Evolutionary conservation across 2,797 vertebrate genomes (phyloP), one percentile per base, ranked within the genome.

Genomic region (Sciurus carolinensis): DNA sequence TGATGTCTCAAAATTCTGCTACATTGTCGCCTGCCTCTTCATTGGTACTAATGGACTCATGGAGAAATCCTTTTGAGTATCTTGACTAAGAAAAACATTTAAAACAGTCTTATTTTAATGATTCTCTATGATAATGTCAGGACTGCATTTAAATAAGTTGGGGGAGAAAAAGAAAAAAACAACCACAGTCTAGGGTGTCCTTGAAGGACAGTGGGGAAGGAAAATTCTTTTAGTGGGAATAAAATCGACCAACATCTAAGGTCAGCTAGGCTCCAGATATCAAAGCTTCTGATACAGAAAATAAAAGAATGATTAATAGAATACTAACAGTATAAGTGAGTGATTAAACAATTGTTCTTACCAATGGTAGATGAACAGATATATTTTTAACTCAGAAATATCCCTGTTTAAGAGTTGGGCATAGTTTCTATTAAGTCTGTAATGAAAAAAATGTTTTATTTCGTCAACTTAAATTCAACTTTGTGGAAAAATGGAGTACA

Each of bases 401-500:
- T 57, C 28, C 64, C 3, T 84, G 12, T 75, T 91, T 67, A 81
- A 94, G 47, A 96, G 89, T 89, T 84, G 92, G 26, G 11, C 30
- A 59, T n/a, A 67, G 20, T 79, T 95, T 59, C n/a, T 95, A 33
- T 64, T 82, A 90, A 80, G 75, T 80, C 28, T 57, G 14, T 89
- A 57, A 62, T 66, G 6, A 59, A 62, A 81, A 50, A 47, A 76
- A 59, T 47, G 71, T 52, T 87, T 95, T 81, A 67, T 64, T 73
- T 44, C 39, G 7, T 36, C 75, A 88, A 33, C 42, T 15, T 80
- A 86, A 96, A 95, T 92, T 88, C 44, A 88, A 95, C 71, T 17
- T 57, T 92, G 30, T 76, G 24, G 24, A 36, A 71, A 91, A 95
- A 42, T 7, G 79, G 59, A 87, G 36, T 67, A 47, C 6, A 95